Evolutionary conservation across 1,140 invertebrate species (phyloP).

Genomic region (Orussus abietinus): DNA sequence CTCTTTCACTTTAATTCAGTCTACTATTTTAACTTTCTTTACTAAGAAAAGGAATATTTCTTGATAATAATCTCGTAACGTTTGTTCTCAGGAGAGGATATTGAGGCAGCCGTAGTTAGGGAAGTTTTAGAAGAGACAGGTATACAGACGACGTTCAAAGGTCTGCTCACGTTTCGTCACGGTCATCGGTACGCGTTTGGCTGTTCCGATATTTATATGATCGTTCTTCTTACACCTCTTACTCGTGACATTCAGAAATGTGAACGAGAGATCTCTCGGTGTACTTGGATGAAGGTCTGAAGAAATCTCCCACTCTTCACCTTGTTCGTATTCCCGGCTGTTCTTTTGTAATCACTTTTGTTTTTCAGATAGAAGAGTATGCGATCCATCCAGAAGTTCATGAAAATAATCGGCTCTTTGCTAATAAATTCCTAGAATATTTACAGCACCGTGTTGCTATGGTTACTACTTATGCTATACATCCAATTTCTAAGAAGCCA

Average conservation of each 20-base stretch:
- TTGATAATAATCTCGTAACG: slow-evolving; percentile 2
- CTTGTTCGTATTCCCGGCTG: too few species aligned
- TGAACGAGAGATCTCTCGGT: slow-evolving; percentile 69
- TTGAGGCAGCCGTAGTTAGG: slow-evolving; percentile 71
- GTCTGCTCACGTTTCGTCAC: slow-evolving; percentile 75
- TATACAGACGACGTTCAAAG: slow-evolving; percentile 69
- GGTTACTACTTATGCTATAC: slow-evolving; percentile 48
- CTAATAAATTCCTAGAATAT: slow-evolving; percentile 64
- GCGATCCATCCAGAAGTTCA: slow-evolving; percentile 68
- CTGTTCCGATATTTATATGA: slow-evolving; percentile 82
- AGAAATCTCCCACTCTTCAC: too few species aligned
- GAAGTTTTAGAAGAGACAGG: slow-evolving; percentile 91
- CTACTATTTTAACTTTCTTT: background rate
- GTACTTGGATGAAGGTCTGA: slow-evolving; percentile 81
- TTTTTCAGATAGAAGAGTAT: slow-evolving; percentile 67
- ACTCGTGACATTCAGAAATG: slow-evolving; percentile 65
- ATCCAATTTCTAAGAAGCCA: slow-evolving; percentile 37
- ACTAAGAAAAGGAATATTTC: slow-evolving; percentile 7
- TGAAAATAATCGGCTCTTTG: slow-evolving; percentile 66
- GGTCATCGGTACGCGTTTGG: slow-evolving; percentile 66
- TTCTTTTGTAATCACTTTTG: too few species aligned
- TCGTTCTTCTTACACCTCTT: slow-evolving; percentile 68
- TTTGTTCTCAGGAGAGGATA: slow-evolving; percentile 68
- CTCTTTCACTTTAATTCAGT: slow-evolving; percentile 8
- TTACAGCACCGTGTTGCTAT: slow-evolving; percentile 59